These are phyloP conservation scores for Oryzaephilus surinamensis DNA, from an alignment of 1,140 invertebrate species.

Conservation along the genomic window DNA sequence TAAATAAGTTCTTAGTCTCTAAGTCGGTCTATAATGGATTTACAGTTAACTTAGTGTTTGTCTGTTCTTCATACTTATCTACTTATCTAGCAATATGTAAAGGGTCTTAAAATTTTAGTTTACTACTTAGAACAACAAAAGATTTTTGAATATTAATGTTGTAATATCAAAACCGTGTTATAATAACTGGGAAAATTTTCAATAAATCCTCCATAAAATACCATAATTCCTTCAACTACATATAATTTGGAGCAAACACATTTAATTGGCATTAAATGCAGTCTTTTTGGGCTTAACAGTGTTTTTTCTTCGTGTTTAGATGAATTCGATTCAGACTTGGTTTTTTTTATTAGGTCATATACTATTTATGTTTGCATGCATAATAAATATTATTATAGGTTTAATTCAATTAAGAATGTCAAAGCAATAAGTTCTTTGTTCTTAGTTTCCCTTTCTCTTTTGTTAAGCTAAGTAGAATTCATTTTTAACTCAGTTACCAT, in stretches of 20 bases:
- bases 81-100: slow-evolving; percentile 9
- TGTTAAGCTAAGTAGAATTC: slow-evolving; percentile 9
- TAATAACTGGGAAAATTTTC: no score
- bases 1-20: slow-evolving; percentile 10
- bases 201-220: no score
- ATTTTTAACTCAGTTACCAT: slow-evolving; percentile 13
- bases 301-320: no score
- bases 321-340: no score
- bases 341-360: no score
- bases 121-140: slow-evolving; percentile 8
- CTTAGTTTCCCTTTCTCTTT: slow-evolving; percentile 9
- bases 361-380: no score
- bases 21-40: slow-evolving; percentile 8
- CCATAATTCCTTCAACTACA: no score
- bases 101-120: slow-evolving; percentile 10
- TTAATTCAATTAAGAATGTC: slow-evolving; percentile 13
- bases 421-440: slow-evolving; percentile 11
- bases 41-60: slow-evolving; percentile 8
- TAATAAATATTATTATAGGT: slow-evolving; percentile 8
- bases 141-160: slow-evolving; percentile 6
- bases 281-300: no score
- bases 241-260: no score
- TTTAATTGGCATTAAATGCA: no score
- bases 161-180: no score
- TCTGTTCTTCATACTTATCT: slow-evolving; percentile 9